Conservation (phyloP, 2,888 invertebrate species). For the Pristionchus arcanus region DNA sequence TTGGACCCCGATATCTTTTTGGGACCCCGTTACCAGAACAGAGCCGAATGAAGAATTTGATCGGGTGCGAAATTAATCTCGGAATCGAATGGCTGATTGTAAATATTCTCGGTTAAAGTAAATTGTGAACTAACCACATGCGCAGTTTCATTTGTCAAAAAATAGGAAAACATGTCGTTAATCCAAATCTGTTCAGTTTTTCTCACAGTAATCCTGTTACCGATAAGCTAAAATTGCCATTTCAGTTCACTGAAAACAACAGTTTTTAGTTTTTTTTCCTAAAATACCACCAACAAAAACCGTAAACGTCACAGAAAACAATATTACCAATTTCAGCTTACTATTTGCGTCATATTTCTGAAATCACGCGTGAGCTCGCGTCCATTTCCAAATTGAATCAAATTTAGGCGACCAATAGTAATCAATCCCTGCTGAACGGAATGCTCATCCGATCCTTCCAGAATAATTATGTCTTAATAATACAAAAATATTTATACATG, state of each 20-base stretch:
- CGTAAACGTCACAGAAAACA: background rate
- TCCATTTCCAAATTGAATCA: too few relatives aligned
- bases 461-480: background rate
- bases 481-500: background rate
- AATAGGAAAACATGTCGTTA: background rate
- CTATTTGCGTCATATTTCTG: too few relatives aligned
- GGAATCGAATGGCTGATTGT: too few relatives aligned
- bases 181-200: background rate
- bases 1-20: too few relatives aligned
- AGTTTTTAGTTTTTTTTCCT: too few relatives aligned
- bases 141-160: background rate
- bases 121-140: too few relatives aligned
- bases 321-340: too few relatives aligned
- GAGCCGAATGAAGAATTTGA: background rate
- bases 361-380: too few relatives aligned
- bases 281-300: background rate
- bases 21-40: too few relatives aligned
- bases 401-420: background rate
- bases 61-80: background rate
- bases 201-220: background rate
- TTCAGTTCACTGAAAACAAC: too few relatives aligned
- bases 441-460: background rate
- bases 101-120: too few relatives aligned
- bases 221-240: slow-evolving; percentile 4
- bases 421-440: background rate